Evolutionary conservation across 2,113 vertebrate genomes (phyloP), one percentile per base, ranked within the genome.

Genomic region (Jacana jacana): DNA sequence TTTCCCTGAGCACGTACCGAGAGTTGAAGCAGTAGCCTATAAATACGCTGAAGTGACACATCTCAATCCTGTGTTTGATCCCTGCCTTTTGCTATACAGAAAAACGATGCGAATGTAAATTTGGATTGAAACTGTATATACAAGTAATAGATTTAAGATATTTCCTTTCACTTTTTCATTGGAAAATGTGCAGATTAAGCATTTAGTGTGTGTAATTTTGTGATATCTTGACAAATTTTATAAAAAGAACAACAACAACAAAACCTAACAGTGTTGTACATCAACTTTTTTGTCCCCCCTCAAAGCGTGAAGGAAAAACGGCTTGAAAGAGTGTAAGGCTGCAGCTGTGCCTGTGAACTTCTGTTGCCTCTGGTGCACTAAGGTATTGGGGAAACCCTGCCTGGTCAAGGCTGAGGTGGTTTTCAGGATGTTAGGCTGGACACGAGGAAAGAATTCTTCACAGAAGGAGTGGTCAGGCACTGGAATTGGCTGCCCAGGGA

Each of bases 61-160:
- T 96, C 94, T 96, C 87, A 89, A 2, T 94, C 75, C 85, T 81
- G 11, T 84, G 70, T 97, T 95, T 91, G 87, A 94, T 92, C 94
- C 88, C 58, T 93, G 90, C 91, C 96, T 95, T 95, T 94, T 94
- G 63, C 89, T 96, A 70, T 63, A 91, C 86, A 77, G 91, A 97
- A 96, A 96, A 97, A 96, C 58, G 77, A 93, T 92, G 89, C 57
- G 22, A 97, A 93, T 97, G 97, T 98, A 97, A 97, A 97, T 97
- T 97, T 97, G 95, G 88, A 87, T 95, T 97, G 91, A 97, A 97
- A 96, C 80, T 98, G 97, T 98, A 98, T 97, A 98, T 98, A 98
- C 58, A 66, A 96, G 82, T 91, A 95, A 95, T 86, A 92, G 91
- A 95, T 87, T 90, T 95, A 91, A 93, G 73, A 39, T 97, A 95